These are phyloP conservation scores for Chlorops oryzae DNA, from an alignment of 1,140 invertebrate species.

Conservation along the genomic window DNA sequence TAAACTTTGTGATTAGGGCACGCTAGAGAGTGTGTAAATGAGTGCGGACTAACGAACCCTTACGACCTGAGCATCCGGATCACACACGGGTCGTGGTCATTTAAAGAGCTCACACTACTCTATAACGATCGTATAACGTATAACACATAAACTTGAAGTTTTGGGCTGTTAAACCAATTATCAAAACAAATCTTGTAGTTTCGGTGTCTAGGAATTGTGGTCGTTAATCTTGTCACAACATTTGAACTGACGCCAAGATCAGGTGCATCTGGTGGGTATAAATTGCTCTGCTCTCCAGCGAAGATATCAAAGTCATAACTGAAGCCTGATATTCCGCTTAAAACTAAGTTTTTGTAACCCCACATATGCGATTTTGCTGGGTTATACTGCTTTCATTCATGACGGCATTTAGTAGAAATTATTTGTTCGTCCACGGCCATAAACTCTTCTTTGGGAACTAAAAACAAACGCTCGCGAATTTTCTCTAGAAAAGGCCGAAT, in stretches of 20 bases:
- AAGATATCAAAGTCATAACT: no score
- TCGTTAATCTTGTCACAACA: conserved; percentile 27
- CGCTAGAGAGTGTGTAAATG: no score
- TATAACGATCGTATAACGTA: no score
- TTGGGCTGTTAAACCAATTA: conserved; percentile 41
- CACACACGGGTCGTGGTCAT: no score
- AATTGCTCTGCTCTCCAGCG: conserved; percentile 33
- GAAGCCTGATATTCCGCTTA: conserved; percentile 35
- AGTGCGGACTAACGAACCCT: no score
- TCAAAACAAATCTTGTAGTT: conserved; percentile 45
- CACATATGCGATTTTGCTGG: conserved; percentile 39
- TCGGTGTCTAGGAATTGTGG: conserved; percentile 23
- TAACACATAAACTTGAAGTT: conserved; percentile 31
- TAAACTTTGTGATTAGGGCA: no score
- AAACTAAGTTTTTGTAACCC: conserved; percentile 36
- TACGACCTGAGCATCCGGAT: no score
- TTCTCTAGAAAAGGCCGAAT: no score
- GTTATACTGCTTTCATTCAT: conserved; percentile 29
- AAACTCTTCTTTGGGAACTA: no score
- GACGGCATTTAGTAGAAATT: conserved; percentile 32
- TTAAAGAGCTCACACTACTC: no score
- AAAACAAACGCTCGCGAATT: no score
- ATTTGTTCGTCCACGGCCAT: conserved; percentile 29
- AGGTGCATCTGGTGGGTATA: conserved; percentile 17
- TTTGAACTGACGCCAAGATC: conserved; percentile 34